Evolutionary conservation across 2,797 vertebrate genomes (phyloP).

Genomic region (Acanthopagrus latus): DNA sequence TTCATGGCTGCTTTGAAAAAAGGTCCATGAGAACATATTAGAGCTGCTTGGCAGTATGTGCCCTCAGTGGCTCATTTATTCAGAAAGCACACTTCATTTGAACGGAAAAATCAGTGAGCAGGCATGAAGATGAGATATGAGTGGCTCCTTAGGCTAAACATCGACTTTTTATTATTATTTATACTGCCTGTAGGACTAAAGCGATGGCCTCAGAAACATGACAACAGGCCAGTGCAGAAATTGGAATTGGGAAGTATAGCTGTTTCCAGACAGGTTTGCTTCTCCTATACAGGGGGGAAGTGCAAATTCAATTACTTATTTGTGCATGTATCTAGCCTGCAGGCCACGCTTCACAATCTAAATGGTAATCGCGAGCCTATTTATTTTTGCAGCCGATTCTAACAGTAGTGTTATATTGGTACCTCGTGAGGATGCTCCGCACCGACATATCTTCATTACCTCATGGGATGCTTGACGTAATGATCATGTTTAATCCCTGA

Average conservation of each 20-base stretch:
- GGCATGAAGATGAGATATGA: constrained; percentile 50
- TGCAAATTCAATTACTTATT: constrained; percentile 82
- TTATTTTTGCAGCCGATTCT: constrained; percentile 64
- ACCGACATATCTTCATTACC: constrained; percentile 70
- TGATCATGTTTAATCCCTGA: constrained; percentile 66
- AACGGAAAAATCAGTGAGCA: constrained; percentile 43
- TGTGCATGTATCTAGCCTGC: constrained; percentile 72
- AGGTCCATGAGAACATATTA: constrained; percentile 20
- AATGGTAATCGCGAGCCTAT: constrained; percentile 78
- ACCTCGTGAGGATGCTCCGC: constrained; percentile 49
- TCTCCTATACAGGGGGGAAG: constrained; percentile 55
- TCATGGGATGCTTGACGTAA: constrained; percentile 56
- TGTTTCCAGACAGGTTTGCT: constrained; percentile 58
- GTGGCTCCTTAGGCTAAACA: constrained; percentile 58
- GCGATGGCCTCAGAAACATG: constrained; percentile 53
- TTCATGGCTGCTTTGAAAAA: too few relatives aligned
- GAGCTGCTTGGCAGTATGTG: constrained; percentile 16
- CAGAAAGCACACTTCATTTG: constrained; percentile 50
- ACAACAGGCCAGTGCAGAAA: constrained; percentile 60
- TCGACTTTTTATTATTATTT: constrained; percentile 67
- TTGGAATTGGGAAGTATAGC: constrained; percentile 58
- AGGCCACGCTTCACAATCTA: constrained; percentile 78
- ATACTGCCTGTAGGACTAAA: constrained; percentile 52
- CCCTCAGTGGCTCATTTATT: constrained; percentile 46
- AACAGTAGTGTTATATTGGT: constrained; percentile 50